phyloP scores from a whole-genome alignment of 2,113 vertebrate genomes.

The Nyctibius bracteatus region DNA sequence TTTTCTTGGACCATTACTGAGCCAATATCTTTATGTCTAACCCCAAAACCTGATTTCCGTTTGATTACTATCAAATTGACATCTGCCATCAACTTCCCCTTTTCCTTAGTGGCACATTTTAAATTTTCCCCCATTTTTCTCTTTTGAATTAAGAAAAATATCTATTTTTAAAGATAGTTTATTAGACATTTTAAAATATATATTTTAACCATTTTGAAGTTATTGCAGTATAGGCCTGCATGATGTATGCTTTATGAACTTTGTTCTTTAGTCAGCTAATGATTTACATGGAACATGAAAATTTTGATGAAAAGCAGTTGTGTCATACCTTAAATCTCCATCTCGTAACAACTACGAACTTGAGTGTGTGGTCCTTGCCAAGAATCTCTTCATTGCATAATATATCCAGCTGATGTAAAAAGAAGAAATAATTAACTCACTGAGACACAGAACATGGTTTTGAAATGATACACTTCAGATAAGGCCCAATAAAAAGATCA shows the following conservation, averaged over 20 bases:
- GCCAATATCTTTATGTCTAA: neutral
- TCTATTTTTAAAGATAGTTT: neutral
- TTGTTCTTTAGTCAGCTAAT: neutral
- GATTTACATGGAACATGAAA: neutral
- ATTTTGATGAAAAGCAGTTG: neutral
- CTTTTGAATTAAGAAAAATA: neutral
- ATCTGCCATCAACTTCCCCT: neutral
- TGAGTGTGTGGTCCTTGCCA: constrained; percentile 95
- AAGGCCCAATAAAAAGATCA: neutral
- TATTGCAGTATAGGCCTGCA: neutral
- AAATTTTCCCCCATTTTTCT: neutral
- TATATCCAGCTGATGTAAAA: constrained; percentile 87
- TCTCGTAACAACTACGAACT: constrained; percentile 94
- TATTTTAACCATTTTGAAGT: neutral
- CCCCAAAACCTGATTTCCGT: neutral
- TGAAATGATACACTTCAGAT: neutral
- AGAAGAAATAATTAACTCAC: neutral
- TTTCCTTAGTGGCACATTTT: neutral
- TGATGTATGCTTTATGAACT: neutral
- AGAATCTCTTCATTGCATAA: constrained; percentile 97
- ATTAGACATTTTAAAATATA: neutral
- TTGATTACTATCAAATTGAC: neutral
- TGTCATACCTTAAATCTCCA: constrained; percentile 92
- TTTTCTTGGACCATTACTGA: neutral
- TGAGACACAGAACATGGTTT: neutral